Evolutionary conservation across 37 sponge, comb jelly and placozoan genomes (phyloP).

Genomic region (Cladorhizidae sp.): DNA sequence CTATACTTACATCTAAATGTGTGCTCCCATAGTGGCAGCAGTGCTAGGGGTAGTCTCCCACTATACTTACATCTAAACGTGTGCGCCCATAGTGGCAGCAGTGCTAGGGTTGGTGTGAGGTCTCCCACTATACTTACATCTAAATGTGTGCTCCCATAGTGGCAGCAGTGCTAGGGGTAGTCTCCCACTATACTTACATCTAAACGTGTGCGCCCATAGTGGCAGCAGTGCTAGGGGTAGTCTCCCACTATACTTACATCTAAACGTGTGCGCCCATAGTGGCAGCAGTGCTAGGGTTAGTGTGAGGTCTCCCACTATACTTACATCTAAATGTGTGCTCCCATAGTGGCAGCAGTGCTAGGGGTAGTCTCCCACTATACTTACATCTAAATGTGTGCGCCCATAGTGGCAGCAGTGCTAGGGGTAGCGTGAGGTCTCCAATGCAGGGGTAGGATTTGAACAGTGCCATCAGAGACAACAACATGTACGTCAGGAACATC

Average conservation of each 20-base stretch:
- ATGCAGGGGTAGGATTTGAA: slow-evolving; percentile 97
- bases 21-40: too few species aligned
- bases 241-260: too few species aligned
- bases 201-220: too few species aligned
- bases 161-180: slow-evolving; percentile 89
- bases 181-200: too few species aligned
- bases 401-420: slow-evolving; percentile 90
- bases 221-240: too few species aligned
- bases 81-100: slow-evolving; percentile 90
- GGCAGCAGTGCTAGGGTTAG: too few species aligned
- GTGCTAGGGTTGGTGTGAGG: slow-evolving; percentile 79
- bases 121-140: slow-evolving; percentile 84
- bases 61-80: slow-evolving; percentile 81
- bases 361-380: slow-evolving; percentile 90
- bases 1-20: too few species aligned
- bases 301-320: too few species aligned
- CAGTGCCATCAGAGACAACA: slow-evolving; percentile 74
- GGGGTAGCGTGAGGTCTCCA: slow-evolving; percentile 83
- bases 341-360: slow-evolving; percentile 90
- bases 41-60: too few species aligned
- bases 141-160: slow-evolving; percentile 88
- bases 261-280: too few species aligned
- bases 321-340: slow-evolving; percentile 86
- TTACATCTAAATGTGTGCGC: too few species aligned
- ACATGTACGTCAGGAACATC: slow-evolving; percentile 73